Base-by-base conservation (phyloP, 1,140 invertebrate genomes). In the Yoshiicerus persimilis region DNA sequence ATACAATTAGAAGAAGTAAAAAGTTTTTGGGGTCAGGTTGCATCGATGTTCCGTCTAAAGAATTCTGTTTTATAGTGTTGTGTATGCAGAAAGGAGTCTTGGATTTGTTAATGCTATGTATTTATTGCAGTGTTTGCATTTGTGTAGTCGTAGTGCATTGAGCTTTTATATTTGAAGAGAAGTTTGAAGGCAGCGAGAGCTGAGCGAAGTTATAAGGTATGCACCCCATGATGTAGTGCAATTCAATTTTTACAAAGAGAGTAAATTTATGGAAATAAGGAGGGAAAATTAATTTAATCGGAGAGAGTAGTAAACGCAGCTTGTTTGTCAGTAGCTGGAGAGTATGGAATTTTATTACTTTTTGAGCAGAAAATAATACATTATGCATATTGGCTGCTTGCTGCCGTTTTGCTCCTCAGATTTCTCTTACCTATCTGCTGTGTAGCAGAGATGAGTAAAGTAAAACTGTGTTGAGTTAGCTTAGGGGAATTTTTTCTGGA, bases 241-340 rank as follows among this genome's bases (percentile, higher is more conserved):
- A 90, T 90, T 90, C 89, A 90, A 90, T 90, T 90, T 90, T 90
- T 90, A 87, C 87, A 88, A 30, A 87, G 25, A 41, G 85, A 87
- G 62, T 86, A 90, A 90, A 90, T 88, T 90, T 90, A 90, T 90
- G 89, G 88, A 88, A 90, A 90, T 90, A 85, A 89, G 87, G 86
- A 38, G 83, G 85, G 89, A 87, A 90, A 90, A 90, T 90, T 90
- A 90, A 90, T 90, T 90, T 90, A 66, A 85, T 88, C 86, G 75
- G 36, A 77, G n/a, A 84, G 87, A 87, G 77, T 39, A 87, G 64
- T 77, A 75, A 64, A 77, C 38, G 62, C 30, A 86, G 56, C 62
- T 86, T 86, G 41, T 86, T 66, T 86, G 23, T 62, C 62, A 64
- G 34, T 70, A 66, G 34, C 27, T 38, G 13, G 8, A 66, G 25